These are phyloP conservation scores for Dicroscelio sp. DNA, from an alignment of 2,888 invertebrate genomes.

Conservation along the genomic window DNA sequence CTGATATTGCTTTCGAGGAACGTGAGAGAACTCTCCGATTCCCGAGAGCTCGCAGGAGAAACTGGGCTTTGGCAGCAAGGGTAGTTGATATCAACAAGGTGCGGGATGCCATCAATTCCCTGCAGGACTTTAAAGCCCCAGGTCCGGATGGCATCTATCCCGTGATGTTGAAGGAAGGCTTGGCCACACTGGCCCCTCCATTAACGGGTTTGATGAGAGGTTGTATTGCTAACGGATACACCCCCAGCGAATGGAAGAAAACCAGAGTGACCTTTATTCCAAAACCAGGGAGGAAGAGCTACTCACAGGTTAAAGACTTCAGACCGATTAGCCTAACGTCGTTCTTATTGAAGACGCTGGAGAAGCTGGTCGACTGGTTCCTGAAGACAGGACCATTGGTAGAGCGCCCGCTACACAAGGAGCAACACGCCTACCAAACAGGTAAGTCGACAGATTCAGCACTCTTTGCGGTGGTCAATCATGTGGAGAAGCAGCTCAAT, in stretches of 20 bases:
- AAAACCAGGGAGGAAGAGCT: slow-evolving; percentile 25
- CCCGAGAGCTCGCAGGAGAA: neutral
- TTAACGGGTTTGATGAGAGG: neutral
- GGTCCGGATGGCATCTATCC: neutral
- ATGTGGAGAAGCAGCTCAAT: slow-evolving; percentile 27
- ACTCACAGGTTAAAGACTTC: slow-evolving; percentile 15
- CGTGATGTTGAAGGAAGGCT: neutral
- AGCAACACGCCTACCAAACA: slow-evolving; percentile 9
- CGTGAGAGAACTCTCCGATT: neutral
- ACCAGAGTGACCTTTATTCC: slow-evolving; percentile 32
- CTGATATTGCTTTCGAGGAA: too few relatives aligned
- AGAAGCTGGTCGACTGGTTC: neutral
- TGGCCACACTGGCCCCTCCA: neutral
- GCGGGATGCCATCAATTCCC: neutral
- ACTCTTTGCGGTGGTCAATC: neutral
- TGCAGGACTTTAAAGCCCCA: neutral
- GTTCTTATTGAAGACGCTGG: slow-evolving; percentile 14
- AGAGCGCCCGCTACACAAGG: neutral
- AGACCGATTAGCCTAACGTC: slow-evolving; percentile 10
- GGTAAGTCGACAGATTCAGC: slow-evolving; percentile 20
- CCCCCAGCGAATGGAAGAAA: neutral
- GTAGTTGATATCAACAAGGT: neutral
- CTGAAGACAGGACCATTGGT: neutral
- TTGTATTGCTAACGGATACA: neutral
- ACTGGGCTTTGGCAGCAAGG: neutral